Conservation (phyloP, 1,140 invertebrate genomes). For the Ganaspis sp. region DNA sequence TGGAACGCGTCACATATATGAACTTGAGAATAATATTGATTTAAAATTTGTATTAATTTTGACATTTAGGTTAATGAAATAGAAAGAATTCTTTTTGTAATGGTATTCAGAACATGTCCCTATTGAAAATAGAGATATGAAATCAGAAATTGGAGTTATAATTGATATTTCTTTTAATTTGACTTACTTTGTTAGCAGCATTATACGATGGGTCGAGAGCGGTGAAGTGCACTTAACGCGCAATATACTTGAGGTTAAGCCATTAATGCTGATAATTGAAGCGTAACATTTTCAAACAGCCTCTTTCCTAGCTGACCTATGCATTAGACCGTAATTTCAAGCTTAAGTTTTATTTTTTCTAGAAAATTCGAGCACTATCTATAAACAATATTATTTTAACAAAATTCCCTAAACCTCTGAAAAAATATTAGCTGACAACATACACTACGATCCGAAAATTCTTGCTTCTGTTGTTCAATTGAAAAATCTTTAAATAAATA, state of each 20-base stretch:
- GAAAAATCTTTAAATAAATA: no score
- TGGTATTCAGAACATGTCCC: no score
- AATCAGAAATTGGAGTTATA: no score
- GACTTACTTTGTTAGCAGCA: background rate
- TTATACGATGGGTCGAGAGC: background rate
- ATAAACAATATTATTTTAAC: background rate
- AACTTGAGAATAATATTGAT: no score
- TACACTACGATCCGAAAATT: no score
- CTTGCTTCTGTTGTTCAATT: no score
- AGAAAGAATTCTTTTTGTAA: no score
- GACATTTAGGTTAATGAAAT: no score
- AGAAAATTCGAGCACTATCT: background rate
- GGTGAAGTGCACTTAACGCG: background rate
- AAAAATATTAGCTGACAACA: no score
- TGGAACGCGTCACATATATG: no score
- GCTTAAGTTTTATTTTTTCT: background rate
- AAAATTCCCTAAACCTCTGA: background rate
- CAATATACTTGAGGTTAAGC: background rate
- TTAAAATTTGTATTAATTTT: no score
- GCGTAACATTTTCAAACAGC: conserved; percentile 4
- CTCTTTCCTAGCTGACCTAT: background rate
- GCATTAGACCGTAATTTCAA: background rate
- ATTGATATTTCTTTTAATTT: background rate
- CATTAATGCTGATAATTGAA: conserved; percentile 25
- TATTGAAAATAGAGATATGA: background rate